A percentile compares a stretch with the other conserved stretches of the same genome.
These are phyloP conservation scores for Oscheius sp. DNA, from an alignment of 2,888 invertebrate species.

Conservation along the genomic window DNA sequence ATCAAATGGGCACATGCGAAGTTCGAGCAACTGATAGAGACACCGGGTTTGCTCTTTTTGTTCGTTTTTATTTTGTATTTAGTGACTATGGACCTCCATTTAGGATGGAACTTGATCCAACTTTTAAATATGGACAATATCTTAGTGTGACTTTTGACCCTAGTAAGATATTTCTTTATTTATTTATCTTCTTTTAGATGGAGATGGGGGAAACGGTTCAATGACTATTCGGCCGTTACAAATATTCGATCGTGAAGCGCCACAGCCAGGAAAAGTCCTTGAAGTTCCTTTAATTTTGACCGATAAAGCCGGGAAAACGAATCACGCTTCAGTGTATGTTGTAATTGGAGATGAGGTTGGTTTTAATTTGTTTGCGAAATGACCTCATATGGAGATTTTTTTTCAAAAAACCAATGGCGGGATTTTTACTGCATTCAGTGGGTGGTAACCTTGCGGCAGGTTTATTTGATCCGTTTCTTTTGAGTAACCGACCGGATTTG, in stretches of 20 bases:
- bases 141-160: constrained; percentile 96
- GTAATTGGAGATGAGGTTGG: constrained; percentile 88
- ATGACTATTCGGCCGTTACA: constrained; percentile 90
- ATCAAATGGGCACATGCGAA: constrained; percentile 77
- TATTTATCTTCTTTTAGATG: constrained; percentile 76
- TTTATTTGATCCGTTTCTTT: too few species aligned
- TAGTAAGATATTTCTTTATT: constrained; percentile 76
- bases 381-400: not conserved
- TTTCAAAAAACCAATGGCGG: too few species aligned
- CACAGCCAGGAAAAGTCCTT: constrained; percentile 76
- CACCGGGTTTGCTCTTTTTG: constrained; percentile 43
- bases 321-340: constrained; percentile 74
- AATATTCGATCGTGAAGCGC: constrained; percentile 64
- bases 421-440: too few species aligned
- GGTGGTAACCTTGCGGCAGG: too few species aligned
- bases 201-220: constrained; percentile 96
- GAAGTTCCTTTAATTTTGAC: constrained; percentile 95
- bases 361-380: not conserved
- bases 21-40: constrained; percentile 67
- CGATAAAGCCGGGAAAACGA: constrained; percentile 83
- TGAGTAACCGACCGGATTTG: too few species aligned
- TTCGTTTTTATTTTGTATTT: constrained; percentile 11
- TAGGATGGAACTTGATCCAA: constrained; percentile 73
- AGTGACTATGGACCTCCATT: constrained; percentile 84
- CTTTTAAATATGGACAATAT: constrained; percentile 76